phyloP scores from a whole-genome alignment of 2,797 vertebrate genomes.

The Ispidina lecontei region DNA sequence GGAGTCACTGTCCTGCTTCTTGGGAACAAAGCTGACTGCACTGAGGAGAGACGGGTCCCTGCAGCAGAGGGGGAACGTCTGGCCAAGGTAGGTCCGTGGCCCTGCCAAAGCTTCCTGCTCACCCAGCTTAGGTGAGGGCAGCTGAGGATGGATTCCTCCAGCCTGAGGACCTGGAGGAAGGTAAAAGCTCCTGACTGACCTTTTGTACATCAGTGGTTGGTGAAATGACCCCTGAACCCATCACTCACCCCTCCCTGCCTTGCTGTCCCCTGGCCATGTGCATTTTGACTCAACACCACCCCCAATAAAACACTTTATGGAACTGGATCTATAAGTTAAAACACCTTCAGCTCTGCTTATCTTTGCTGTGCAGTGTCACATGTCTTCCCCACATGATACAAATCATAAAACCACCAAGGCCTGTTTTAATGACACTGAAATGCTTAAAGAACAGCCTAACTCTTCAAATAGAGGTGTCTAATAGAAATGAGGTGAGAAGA shows the following conservation, averaged over 20 bases:
- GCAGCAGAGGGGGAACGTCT: conserved; percentile 79
- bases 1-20: conserved; percentile 84
- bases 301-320: background rate
- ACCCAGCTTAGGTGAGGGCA: background rate
- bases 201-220: background rate
- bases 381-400: background rate
- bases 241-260: background rate
- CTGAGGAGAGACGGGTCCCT: conserved; percentile 78
- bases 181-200: background rate
- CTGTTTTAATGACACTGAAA: background rate
- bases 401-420: background rate
- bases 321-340: background rate
- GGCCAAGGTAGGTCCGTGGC: conserved; percentile 81
- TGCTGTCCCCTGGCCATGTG: background rate
- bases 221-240: background rate
- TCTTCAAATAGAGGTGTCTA: background rate
- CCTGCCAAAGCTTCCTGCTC: background rate
- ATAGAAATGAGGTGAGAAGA: background rate
- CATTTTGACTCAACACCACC: background rate
- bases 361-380: background rate
- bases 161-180: background rate
- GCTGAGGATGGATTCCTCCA: background rate
- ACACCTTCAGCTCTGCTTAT: background rate
- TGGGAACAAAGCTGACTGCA: conserved; percentile 90
- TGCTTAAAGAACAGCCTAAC: background rate